These are phyloP conservation scores for Lamprologus sp. DNA, from an alignment of 2,113 vertebrate genomes.

Conservation along the genomic window DNA sequence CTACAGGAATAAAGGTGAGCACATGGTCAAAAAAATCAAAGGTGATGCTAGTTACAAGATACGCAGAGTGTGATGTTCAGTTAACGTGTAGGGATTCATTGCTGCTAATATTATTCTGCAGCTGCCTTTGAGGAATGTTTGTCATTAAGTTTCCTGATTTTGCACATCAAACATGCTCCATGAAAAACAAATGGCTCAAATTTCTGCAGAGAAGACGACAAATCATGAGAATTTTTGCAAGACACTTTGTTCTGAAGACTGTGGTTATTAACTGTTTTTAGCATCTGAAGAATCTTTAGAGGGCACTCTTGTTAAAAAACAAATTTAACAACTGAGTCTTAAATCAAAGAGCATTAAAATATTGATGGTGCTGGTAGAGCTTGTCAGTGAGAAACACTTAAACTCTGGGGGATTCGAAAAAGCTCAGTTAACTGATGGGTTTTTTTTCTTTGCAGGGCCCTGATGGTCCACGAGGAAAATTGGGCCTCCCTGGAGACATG, in stretches of 20 bases:
- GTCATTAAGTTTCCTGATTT: neutral
- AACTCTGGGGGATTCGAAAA: neutral
- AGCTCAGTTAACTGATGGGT: neutral
- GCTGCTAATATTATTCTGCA: neutral
- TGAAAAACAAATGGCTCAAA: neutral
- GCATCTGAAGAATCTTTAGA: slow-evolving; percentile 15
- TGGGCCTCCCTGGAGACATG: slow-evolving; percentile 79
- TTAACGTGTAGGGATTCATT: neutral
- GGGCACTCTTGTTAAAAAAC: neutral
- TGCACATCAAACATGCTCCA: neutral
- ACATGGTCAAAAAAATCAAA: neutral
- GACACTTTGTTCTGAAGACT: neutral
- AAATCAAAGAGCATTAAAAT: slow-evolving; percentile 27
- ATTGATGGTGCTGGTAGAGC: neutral
- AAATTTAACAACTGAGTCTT: slow-evolving; percentile 6
- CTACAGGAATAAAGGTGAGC: slow-evolving; percentile 79
- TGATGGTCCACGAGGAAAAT: slow-evolving; percentile 79
- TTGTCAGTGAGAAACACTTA: neutral
- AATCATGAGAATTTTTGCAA: neutral
- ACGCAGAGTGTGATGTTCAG: neutral
- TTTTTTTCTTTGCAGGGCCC: slow-evolving; percentile 71
- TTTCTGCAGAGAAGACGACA: neutral
- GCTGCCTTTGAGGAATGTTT: neutral
- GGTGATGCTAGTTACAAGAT: neutral
- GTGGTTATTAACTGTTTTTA: slow-evolving; percentile 22